A percentile compares a stretch with the other conserved stretches of the same genome.
These are phyloP conservation scores for Ornithoptera alexandrae DNA, from an alignment of 2,888 invertebrate species.

Conservation along the genomic window DNA sequence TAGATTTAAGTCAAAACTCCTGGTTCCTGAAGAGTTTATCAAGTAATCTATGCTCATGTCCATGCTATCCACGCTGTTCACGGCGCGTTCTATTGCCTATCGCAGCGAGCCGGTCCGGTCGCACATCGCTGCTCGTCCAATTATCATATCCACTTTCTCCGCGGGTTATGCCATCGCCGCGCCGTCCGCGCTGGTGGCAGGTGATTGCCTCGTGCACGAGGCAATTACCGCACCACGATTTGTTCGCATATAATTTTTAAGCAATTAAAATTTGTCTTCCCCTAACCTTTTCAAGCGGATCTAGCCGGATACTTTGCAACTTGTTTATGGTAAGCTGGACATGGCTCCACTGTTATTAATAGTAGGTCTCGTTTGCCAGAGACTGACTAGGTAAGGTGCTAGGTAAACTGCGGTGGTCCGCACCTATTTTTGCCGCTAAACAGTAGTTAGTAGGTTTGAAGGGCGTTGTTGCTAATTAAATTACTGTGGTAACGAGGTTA, in stretches of 20 bases:
- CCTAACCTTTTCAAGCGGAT: constrained; percentile 10
- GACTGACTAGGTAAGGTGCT: too few species aligned
- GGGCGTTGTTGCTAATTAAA: too few species aligned
- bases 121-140: constrained; percentile 70
- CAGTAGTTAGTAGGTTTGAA: too few species aligned
- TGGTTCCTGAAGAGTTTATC: neutral
- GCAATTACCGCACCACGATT: constrained; percentile 27
- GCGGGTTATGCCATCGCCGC: constrained; percentile 48
- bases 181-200: constrained; percentile 34
- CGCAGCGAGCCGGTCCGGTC: constrained; percentile 56
- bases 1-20: too few species aligned
- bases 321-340: neutral
- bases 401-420: too few species aligned
- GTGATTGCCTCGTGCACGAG: constrained; percentile 31
- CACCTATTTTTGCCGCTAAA: too few species aligned
- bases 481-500: too few species aligned
- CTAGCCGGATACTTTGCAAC: neutral
- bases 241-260: constrained; percentile 26
- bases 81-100: constrained; percentile 34
- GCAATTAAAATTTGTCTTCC: constrained; percentile 26
- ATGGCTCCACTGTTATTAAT: neutral
- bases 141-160: constrained; percentile 79
- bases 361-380: too few species aligned
- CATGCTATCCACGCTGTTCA: constrained; percentile 44
- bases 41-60: neutral